Evolutionary conservation across 2,888 invertebrate species (phyloP).

Genomic region (Ametastegia equiseti): DNA sequence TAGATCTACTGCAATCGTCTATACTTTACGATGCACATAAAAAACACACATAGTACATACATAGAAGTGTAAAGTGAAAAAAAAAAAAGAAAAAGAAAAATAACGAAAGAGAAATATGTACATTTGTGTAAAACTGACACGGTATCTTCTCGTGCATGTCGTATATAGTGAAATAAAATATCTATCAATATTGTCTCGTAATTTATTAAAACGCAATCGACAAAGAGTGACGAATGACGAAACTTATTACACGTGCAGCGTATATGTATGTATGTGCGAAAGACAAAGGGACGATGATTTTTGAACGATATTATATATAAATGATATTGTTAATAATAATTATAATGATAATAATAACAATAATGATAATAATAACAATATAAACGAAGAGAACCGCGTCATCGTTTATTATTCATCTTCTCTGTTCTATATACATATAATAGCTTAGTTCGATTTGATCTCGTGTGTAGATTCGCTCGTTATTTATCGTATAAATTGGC

Average conservation of each 20-base stretch:
- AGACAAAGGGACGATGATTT: neutral
- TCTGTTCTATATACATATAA: neutral
- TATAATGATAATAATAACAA: no score
- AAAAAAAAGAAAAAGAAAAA: neutral
- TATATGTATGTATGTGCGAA: no score
- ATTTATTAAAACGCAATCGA: neutral
- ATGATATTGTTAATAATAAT: no score
- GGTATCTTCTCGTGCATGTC: neutral
- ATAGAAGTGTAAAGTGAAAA: neutral
- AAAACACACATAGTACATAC: neutral
- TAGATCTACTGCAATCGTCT: slow-evolving; percentile 25
- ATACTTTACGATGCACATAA: neutral
- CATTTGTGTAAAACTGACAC: neutral
- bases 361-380: no score
- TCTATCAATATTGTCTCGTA: neutral
- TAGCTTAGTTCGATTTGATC: slow-evolving; percentile 14
- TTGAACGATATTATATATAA: neutral
- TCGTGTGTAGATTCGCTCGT: neutral
- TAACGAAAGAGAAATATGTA: neutral
- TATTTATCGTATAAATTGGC: neutral
- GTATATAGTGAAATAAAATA: neutral
- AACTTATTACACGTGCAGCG: no score
- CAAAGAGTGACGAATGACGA: no score
- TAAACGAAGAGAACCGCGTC: neutral
- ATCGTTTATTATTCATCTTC: neutral